phyloP scores from a whole-genome alignment of 2,113 vertebrate genomes.

The Polypterus senegalus region DNA sequence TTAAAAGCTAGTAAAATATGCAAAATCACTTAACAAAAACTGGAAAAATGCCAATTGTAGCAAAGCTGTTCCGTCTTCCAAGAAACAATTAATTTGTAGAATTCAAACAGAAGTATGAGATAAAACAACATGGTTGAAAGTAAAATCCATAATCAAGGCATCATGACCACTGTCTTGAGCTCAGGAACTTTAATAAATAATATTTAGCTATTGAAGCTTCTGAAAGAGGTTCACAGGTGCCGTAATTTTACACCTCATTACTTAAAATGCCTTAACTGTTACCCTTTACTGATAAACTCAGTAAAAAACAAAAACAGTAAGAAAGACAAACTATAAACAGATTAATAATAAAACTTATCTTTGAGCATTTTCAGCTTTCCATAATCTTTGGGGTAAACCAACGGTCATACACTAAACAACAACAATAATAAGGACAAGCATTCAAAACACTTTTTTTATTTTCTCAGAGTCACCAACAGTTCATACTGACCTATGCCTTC shows the following conservation, averaged over 20 bases:
- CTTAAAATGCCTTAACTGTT: slow-evolving; percentile 58
- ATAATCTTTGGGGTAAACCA: not conserved
- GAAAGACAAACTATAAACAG: not conserved
- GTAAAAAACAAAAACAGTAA: too few relatives aligned
- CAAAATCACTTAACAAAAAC: too few relatives aligned
- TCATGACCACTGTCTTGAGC: too few relatives aligned
- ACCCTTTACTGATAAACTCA: slow-evolving; percentile 51
- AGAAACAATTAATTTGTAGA: too few relatives aligned
- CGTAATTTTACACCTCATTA: slow-evolving; percentile 54
- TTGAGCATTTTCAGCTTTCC: not conserved
- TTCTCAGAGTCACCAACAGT: not conserved
- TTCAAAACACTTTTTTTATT: not conserved
- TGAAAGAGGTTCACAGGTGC: slow-evolving; percentile 62
- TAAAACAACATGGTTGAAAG: too few relatives aligned
- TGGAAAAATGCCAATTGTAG: too few relatives aligned
- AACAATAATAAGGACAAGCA: not conserved
- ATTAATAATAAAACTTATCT: not conserved
- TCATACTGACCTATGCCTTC: not conserved
- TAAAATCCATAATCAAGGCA: too few relatives aligned
- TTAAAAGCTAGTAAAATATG: too few relatives aligned
- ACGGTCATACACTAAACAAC: not conserved
- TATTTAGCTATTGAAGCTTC: slow-evolving; percentile 37
- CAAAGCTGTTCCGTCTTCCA: too few relatives aligned
- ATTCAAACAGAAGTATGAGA: too few relatives aligned
- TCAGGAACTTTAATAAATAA: slow-evolving; percentile 38